These are phyloP conservation scores for Syrphus vitripennis DNA, from an alignment of 2,888 invertebrate species.

Conservation along the genomic window DNA sequence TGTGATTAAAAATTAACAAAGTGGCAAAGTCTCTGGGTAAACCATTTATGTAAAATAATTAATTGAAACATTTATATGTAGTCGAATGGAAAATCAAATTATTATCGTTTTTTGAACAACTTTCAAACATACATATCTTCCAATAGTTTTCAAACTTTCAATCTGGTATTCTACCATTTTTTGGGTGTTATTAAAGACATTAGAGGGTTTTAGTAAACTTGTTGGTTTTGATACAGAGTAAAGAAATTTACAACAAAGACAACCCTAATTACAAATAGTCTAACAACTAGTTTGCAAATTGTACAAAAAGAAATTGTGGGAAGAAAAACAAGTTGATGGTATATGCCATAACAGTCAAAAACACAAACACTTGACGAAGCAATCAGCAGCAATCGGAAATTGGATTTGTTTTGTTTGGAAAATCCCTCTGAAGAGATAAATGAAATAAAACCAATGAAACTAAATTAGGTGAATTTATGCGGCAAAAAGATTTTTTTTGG, in stretches of 20 bases:
- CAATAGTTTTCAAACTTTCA: neutral
- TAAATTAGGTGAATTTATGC: neutral
- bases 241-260: neutral
- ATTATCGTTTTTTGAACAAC: too few species aligned
- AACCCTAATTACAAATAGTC: neutral
- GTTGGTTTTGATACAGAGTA: neutral
- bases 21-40: neutral
- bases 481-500: too few species aligned
- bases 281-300: slow-evolving; percentile 20
- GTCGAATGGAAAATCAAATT: too few species aligned
- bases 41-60: neutral
- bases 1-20: neutral
- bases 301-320: neutral
- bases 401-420: slow-evolving; percentile 34
- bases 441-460: neutral
- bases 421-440: neutral
- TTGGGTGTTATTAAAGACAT: neutral
- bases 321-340: neutral
- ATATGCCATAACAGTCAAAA: neutral
- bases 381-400: slow-evolving; percentile 53
- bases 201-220: neutral
- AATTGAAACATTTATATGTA: neutral
- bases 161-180: neutral
- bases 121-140: neutral
- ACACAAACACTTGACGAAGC: slow-evolving; percentile 35